These are phyloP conservation scores for Yasuhikotakia modesta DNA, from an alignment of 2,797 vertebrate species.

Conservation along the genomic window DNA sequence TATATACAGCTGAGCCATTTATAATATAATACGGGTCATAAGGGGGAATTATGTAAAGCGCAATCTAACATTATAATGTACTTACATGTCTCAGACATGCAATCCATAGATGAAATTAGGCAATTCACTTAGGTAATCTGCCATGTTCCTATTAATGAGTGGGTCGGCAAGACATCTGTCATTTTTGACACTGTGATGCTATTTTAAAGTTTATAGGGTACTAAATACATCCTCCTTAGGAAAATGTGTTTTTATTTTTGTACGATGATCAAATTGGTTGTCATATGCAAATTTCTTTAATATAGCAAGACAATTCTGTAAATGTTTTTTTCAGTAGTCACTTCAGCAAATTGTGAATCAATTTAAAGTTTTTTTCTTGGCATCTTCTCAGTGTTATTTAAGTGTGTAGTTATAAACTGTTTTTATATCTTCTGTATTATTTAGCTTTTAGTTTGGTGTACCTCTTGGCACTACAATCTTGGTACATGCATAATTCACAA, in stretches of 20 bases:
- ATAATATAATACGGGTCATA: slow-evolving; percentile 32
- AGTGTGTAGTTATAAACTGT: not conserved
- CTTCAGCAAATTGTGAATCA: not conserved
- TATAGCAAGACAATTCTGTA: too few relatives aligned
- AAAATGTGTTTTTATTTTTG: not conserved
- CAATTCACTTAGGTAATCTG: not conserved
- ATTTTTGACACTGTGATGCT: not conserved
- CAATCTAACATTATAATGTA: slow-evolving; percentile 9
- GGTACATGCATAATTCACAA: not conserved
- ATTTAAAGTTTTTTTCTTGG: not conserved
- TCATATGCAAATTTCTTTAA: not conserved
- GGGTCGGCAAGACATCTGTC: not conserved
- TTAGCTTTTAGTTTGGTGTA: not conserved
- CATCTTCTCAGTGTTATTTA: not conserved
- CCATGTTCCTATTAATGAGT: not conserved
- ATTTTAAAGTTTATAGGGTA: not conserved
- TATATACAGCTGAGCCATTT: slow-evolving; percentile 19
- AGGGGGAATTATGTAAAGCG: slow-evolving; percentile 20
- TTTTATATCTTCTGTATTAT: not conserved
- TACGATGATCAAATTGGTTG: not conserved
- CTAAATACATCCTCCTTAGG: not conserved
- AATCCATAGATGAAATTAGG: not conserved
- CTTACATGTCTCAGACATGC: slow-evolving; percentile 22
- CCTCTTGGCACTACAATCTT: not conserved
- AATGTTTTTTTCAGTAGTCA: too few relatives aligned